A percentile compares a stretch with the other conserved stretches of the same genome.
phyloP scores from a whole-genome alignment of 1,140 invertebrate species.

The Melitaea cinxia region DNA sequence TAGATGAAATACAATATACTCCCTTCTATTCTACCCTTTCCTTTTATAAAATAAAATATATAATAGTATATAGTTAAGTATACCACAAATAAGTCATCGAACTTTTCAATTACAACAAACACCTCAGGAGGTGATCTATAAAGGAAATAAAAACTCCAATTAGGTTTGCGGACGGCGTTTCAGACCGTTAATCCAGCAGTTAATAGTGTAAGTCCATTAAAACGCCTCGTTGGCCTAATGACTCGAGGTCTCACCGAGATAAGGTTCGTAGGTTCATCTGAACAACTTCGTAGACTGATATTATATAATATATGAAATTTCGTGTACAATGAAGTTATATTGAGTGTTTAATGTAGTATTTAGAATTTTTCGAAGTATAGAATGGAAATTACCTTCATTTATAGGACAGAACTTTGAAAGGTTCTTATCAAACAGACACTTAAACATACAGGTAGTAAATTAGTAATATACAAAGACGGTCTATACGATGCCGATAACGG shows the following conservation, averaged over 20 bases:
- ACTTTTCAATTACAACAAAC: conserved; percentile 28
- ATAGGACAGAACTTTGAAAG: too few species aligned
- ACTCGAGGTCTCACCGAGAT: conserved; percentile 31
- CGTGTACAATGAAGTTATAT: neutral
- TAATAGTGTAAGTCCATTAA: conserved; percentile 41
- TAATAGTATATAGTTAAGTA: neutral
- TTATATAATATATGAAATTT: neutral
- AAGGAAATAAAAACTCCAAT: conserved; percentile 38
- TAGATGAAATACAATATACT: too few species aligned
- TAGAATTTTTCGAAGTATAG: too few species aligned
- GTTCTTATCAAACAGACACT: too few species aligned
- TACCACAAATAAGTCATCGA: conserved; percentile 1
- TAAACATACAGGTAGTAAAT: too few species aligned
- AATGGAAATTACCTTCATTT: too few species aligned
- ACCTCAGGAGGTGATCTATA: conserved; percentile 36
- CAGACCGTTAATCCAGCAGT: conserved; percentile 35
- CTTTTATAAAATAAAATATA: neutral
- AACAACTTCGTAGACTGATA: neutral
- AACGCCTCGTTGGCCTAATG: conserved; percentile 36
- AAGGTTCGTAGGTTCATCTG: conserved; percentile 23
- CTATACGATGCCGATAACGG: too few species aligned
- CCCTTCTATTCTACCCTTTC: too few species aligned
- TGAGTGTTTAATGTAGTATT: neutral
- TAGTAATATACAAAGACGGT: too few species aligned
- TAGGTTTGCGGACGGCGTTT: conserved; percentile 31